Conservation (phyloP, 1,140 invertebrate genomes). For the Atta cephalotes region DNA sequence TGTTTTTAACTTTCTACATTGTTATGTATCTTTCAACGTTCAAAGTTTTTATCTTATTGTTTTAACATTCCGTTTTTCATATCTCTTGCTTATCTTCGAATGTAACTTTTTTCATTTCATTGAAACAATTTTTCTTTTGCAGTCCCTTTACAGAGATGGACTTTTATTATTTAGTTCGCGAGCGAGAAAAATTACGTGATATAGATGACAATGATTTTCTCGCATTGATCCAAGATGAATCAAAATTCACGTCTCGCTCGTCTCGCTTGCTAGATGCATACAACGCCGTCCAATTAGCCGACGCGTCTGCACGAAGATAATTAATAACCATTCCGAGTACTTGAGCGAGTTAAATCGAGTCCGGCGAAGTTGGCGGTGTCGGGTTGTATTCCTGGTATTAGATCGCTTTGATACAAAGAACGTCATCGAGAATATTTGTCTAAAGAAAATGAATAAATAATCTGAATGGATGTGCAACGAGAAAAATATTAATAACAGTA, state of each 20-base stretch:
- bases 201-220: constrained; percentile 11
- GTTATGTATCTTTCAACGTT: neutral
- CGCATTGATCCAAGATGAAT: constrained; percentile 28
- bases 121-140: neutral
- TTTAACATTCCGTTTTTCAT: neutral
- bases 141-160: neutral
- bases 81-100: neutral
- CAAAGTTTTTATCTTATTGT: too few species aligned
- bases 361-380: constrained; percentile 46
- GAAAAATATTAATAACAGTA: neutral
- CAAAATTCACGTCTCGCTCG: constrained; percentile 24
- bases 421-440: neutral
- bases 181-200: neutral
- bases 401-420: constrained; percentile 31
- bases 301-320: constrained; percentile 50
- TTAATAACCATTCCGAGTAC: constrained; percentile 74
- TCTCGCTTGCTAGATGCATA: constrained; percentile 16
- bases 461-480: neutral
- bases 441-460: neutral
- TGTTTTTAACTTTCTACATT: neutral
- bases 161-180: neutral
- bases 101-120: neutral
- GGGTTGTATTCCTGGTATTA: constrained; percentile 43
- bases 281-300: constrained; percentile 59
- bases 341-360: constrained; percentile 69